A percentile compares a stretch with the other conserved stretches of the same genome.
Conservation (phyloP, 2,797 vertebrate genomes). For the Acomys russatus region DNA sequence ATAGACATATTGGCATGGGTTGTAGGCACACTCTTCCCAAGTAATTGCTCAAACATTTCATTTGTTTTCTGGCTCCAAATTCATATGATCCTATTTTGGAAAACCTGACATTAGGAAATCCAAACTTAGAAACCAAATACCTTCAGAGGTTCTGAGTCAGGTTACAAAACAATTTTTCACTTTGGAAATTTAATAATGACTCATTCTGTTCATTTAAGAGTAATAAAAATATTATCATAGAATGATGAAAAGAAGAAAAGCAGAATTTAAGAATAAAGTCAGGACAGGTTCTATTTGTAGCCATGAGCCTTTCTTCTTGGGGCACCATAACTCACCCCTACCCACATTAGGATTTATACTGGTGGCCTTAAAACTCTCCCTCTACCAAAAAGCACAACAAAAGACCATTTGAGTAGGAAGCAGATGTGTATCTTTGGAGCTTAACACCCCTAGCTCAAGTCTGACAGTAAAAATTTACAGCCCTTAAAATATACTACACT, state of each 20-base stretch:
- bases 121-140: constrained; percentile 77
- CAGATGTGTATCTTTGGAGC: constrained; percentile 83
- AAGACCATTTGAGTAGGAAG: constrained; percentile 82
- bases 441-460: constrained; percentile 83
- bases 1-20: not conserved
- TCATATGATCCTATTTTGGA: constrained; percentile 61
- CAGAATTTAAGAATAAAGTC: constrained; percentile 53
- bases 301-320: constrained; percentile 64
- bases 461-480: constrained; percentile 83
- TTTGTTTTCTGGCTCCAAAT: constrained; percentile 70
- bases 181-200: constrained; percentile 71
- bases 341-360: constrained; percentile 56
- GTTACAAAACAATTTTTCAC: constrained; percentile 74
- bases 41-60: constrained; percentile 51
- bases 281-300: constrained; percentile 46
- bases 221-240: constrained; percentile 69
- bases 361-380: not conserved
- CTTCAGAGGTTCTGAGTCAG: constrained; percentile 65
- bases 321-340: constrained; percentile 36
- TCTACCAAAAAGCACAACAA: constrained; percentile 70
- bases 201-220: constrained; percentile 73
- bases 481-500: constrained; percentile 76
- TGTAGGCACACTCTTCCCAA: not conserved
- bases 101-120: constrained; percentile 72
- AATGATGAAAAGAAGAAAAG: constrained; percentile 53